phyloP scores from a whole-genome alignment of 2,113 vertebrate genomes.

The Alectura lathami region DNA sequence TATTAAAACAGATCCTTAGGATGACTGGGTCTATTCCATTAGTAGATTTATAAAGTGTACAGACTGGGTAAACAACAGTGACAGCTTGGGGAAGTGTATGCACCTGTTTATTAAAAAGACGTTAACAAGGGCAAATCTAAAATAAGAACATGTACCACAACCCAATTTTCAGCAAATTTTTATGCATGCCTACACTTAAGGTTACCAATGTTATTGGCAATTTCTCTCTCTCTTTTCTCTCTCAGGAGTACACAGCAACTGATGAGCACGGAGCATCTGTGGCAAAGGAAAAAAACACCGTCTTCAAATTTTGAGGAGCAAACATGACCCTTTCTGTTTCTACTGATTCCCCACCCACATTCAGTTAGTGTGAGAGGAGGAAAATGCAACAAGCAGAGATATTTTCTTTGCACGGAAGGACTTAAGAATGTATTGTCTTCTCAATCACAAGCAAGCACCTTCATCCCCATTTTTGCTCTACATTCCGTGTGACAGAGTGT shows the following conservation, averaged over 20 bases:
- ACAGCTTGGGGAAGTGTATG: slow-evolving; percentile 78
- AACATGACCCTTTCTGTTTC: slow-evolving; percentile 60
- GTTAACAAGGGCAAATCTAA: slow-evolving; percentile 78
- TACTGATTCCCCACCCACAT: slow-evolving; percentile 51
- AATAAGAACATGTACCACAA: slow-evolving; percentile 76
- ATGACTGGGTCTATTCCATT: slow-evolving; percentile 72
- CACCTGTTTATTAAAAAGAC: slow-evolving; percentile 81
- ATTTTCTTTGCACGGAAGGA: neutral
- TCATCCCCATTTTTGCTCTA: neutral
- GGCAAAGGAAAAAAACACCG: slow-evolving; percentile 49
- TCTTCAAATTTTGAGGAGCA: slow-evolving; percentile 66
- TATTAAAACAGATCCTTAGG: slow-evolving; percentile 69
- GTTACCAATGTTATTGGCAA: slow-evolving; percentile 74
- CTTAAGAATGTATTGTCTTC: slow-evolving; percentile 8
- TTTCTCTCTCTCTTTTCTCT: slow-evolving; percentile 63
- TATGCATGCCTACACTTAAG: slow-evolving; percentile 75
- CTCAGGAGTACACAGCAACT: slow-evolving; percentile 63
- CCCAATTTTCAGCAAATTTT: slow-evolving; percentile 76
- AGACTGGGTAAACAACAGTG: slow-evolving; percentile 77
- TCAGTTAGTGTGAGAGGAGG: slow-evolving; percentile 7
- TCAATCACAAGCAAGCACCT: neutral
- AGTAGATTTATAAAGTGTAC: slow-evolving; percentile 71
- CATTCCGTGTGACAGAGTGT: neutral
- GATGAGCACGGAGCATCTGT: slow-evolving; percentile 58
- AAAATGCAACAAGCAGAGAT: neutral